These are phyloP conservation scores for Microplitis deprimator DNA, from an alignment of 2,888 invertebrate genomes.

Conservation along the genomic window DNA sequence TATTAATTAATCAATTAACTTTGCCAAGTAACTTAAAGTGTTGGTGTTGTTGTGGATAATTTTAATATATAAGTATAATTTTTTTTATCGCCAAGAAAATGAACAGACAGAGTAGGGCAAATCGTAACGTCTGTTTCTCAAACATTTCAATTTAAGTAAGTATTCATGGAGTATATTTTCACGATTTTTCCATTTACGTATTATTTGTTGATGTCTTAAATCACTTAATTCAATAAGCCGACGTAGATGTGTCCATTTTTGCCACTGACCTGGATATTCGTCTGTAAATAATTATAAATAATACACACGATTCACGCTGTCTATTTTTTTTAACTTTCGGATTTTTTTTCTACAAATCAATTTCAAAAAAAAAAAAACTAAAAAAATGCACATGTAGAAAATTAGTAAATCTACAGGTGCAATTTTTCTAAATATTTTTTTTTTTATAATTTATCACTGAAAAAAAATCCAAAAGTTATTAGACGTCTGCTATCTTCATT, in stretches of 20 bases:
- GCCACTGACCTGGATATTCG: slow-evolving; percentile 64
- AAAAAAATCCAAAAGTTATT: no score
- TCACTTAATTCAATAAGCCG: slow-evolving; percentile 66
- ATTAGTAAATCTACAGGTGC: no score
- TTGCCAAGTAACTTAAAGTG: no score
- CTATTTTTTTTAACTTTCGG: slow-evolving; percentile 29
- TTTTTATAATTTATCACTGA: no score
- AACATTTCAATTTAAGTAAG: slow-evolving; percentile 46
- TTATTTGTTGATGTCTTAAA: slow-evolving; percentile 66
- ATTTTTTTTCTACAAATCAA: no score
- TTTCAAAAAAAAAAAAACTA: no score
- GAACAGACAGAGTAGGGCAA: slow-evolving; percentile 1
- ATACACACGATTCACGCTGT: neutral
- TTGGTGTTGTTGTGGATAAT: neutral
- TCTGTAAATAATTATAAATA: slow-evolving; percentile 61
- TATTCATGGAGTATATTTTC: slow-evolving; percentile 55
- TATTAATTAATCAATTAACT: neutral
- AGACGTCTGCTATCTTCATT: no score
- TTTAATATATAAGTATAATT: neutral
- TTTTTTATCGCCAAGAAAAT: slow-evolving; percentile 18
- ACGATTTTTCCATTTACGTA: slow-evolving; percentile 65
- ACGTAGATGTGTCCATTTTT: slow-evolving; percentile 63
- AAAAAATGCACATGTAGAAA: no score
- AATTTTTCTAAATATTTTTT: no score
- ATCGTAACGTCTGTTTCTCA: slow-evolving; percentile 44